Evolutionary conservation across 2,888 invertebrate species (phyloP), one percentile per base, ranked within the genome.

Genomic region (Epinotia bilunana): DNA sequence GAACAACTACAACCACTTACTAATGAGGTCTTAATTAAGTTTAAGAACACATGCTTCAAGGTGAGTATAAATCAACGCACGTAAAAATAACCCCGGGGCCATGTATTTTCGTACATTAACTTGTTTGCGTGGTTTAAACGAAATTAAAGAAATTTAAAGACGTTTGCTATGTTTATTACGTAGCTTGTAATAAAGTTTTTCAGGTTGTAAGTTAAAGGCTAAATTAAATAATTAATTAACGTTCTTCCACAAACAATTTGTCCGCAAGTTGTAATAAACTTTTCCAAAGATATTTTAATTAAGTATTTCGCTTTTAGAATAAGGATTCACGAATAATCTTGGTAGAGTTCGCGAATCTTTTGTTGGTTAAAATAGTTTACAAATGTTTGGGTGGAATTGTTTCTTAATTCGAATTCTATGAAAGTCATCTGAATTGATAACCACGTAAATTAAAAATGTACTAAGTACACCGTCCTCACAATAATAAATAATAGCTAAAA

Each of bases 261-360:
- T 28, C 64, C 57, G 28, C 57, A 60, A 58, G n/a, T 55, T 49
- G 16, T n/a, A 28, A 28, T 39, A 49, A 63, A 33, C 28, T 74
- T 69, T 9, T 6, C 13, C 57, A 58, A 63, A 74, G 57, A 63
- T 58, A 74, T 74, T 69, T 74, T 74, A 69, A 69, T 69, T 58
- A 63, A 28, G 28, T 63, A 49, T 49, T 65, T 57, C 55, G 16
- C 12, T n/a, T 39, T 57, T 23, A 33, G 28, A 57, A 62, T 73
- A 9, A 23, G 28, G 46, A 13, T 33, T 74, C 46, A 69, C 53
- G 57, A 63, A 63, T 69, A 62, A 62, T 69, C 28, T 58, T n/a
- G 62, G 12, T 5, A 23, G 20, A 18, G 43, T 63, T 20, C 13
- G 28, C 28, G 33, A 62, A 49, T 43, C 20, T 74, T 68, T 68